Evolutionary conservation across 2,888 invertebrate species (phyloP).

Genomic region (Thecocarcelia acutangulata): DNA sequence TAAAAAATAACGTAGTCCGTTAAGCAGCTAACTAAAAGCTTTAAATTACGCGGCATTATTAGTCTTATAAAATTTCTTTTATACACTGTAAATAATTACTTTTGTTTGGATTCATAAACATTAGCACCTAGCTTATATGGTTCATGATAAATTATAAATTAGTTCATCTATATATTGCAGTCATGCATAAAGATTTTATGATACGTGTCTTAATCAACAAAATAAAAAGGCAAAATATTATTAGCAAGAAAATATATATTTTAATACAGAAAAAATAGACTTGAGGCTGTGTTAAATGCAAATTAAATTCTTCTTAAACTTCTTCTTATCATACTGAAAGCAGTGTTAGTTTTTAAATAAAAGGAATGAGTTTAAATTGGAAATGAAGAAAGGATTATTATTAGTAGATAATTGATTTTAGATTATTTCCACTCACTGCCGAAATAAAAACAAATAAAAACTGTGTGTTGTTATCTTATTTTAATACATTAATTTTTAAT

Average conservation of each 20-base stretch:
- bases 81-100: conserved; percentile 23
- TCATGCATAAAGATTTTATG: too few relatives aligned
- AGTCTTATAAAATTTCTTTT: too few relatives aligned
- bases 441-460: conserved; percentile 17
- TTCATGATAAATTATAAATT: conserved; percentile 36
- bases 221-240: too few relatives aligned
- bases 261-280: neutral
- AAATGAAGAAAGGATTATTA: neutral
- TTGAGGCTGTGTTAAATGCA: neutral
- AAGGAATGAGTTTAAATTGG: neutral
- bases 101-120: conserved; percentile 62
- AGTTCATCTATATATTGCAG: too few relatives aligned
- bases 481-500: conserved; percentile 1
- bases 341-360: conserved; percentile 4
- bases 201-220: too few relatives aligned
- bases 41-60: too few relatives aligned
- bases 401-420: conserved; percentile 15
- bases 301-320: neutral
- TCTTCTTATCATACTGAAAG: neutral
- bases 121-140: conserved; percentile 25
- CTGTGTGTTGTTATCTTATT: conserved; percentile 27
- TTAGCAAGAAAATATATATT: neutral
- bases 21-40: too few relatives aligned
- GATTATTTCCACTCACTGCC: conserved; percentile 61
- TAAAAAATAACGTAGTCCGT: too few relatives aligned